These are phyloP conservation scores for Apamea crenata DNA, from an alignment of 2,888 invertebrate genomes.

Conservation along the genomic window DNA sequence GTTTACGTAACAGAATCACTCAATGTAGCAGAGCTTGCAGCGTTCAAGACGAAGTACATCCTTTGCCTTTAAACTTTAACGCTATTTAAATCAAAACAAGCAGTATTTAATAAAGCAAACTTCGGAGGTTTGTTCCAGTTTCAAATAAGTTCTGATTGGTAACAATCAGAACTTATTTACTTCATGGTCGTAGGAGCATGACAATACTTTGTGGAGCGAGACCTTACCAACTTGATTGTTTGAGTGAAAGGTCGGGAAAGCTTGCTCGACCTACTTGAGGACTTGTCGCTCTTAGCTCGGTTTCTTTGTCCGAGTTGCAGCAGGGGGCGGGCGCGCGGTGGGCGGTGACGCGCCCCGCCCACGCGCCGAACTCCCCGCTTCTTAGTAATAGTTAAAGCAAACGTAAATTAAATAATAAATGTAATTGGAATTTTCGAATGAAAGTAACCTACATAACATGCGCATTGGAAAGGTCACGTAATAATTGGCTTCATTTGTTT, in stretches of 20 bases:
- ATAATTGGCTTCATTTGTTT: background rate
- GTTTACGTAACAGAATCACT: background rate
- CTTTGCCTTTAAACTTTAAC: background rate
- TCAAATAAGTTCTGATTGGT: background rate
- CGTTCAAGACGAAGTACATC: background rate
- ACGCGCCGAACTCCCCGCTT: conserved; percentile 10
- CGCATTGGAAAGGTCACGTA: background rate
- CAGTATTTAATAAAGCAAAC: background rate
- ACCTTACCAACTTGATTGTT: background rate
- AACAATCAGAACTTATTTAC: no score
- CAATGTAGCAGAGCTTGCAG: background rate
- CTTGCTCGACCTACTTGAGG: background rate
- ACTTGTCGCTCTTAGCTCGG: background rate
- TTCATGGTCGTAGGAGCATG: no score
- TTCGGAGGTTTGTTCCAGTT: conserved; percentile 3
- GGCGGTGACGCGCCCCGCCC: conserved; percentile 59
- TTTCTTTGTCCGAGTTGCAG: conserved; percentile 25
- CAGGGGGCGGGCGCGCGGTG: conserved; percentile 51
- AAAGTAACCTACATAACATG: background rate
- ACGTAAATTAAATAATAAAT: background rate
- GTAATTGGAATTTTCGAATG: background rate
- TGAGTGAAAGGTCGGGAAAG: background rate
- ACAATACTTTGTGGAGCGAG: background rate
- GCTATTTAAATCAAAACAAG: background rate
- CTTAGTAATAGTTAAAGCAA: background rate